Base-by-base conservation (phyloP, 2,797 vertebrate genomes). In the Brachymystax lenok region DNA sequence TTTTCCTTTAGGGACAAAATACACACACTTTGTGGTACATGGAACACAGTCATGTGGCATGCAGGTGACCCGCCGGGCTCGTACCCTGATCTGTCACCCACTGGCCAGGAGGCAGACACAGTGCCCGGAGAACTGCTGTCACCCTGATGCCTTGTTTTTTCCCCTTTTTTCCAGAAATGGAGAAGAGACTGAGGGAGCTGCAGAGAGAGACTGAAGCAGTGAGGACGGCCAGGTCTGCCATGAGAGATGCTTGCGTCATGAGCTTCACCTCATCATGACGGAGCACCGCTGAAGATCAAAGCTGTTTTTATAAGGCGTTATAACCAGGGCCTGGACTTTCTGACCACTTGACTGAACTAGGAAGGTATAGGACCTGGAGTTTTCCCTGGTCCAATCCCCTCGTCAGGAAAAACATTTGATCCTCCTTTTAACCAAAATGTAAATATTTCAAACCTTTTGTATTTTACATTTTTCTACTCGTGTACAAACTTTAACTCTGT, bases 171-270 rank as follows among this genome's bases (percentile, higher is more conserved):
- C 21, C n/a, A 70, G 69, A 70, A 14, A 21, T 70, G 35, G 46
- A 70, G n/a, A 50, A 70, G 35, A 12, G 35, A 70, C 69, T 70
- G 35, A 16, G 40, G 40, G 69, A 70, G 19, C 13, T 64, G 71
- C 73, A 74, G 69, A 70, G 21, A 35, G 69, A 70, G n/a, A 70
- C 33, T 13, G 69, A 51, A 2, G 35, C 35, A 2, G 3, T 70
- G 69, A 50, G 46, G 35, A 24, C n/a, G 1, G 69, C 69, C n/a
- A 46, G 69, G 21, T 50, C 16, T 70, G 69, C 69, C 13, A 50
- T 70, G 40, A 70, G 35, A 24, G 69, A 70, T 46, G 69, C 69
- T n/a, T 21, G 69, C 1, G n/a, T 27, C 17, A 50, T 70, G 12
- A 70, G 21, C 5, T 13, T 50, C 5, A 50, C 46, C n/a, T 70